Evolutionary conservation across 2,888 invertebrate species (phyloP), one percentile per base, ranked within the genome.

Genomic region (Caenorhabditis sinica): DNA sequence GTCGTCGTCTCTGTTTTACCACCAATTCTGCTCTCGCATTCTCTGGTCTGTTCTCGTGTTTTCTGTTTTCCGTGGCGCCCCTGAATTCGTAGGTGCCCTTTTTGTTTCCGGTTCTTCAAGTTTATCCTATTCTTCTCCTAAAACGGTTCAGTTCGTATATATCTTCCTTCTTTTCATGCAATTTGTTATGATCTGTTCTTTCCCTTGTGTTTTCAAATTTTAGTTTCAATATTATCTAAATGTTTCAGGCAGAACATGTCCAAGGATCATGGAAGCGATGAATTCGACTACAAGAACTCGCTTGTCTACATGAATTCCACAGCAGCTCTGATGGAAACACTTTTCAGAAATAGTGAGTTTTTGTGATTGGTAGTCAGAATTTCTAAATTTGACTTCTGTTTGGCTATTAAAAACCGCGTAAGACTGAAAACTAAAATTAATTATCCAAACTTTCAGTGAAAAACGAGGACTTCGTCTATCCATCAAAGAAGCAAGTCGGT

Each of bases 391-490:
- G 49, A 2, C 2, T 49, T 17, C 2, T 6, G 49, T 17, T n/a
- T n/a, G n/a, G n/a, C n/a, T n/a, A n/a, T n/a, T n/a, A n/a, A n/a
- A n/a, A n/a, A n/a, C n/a, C n/a, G n/a, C n/a, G n/a, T n/a, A n/a
- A n/a, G n/a, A n/a, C n/a, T n/a, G n/a, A n/a, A n/a, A 49, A 49
- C 17, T n/a, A n/a, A n/a, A 49, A n/a, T n/a, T 17, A 17, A 13
- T n/a, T n/a, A 49, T 49, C 2, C 8, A 17, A 28, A 25, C 11
- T 71, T 71, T 28, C 51, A 73, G 73, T 73, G 73, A 73, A 63
- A 73, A 20, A 73, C 28, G 73, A 73, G 25, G 73, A 73, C 30
- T 73, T 73, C 25, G 73, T 73, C 23, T 73, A 61, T 36, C 73
- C 73, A 1, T 3, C 61, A 15, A 73, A 73, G 9, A 73, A 63